Conservation (phyloP, 2,797 vertebrate genomes). For the Trachurus trachurus region DNA sequence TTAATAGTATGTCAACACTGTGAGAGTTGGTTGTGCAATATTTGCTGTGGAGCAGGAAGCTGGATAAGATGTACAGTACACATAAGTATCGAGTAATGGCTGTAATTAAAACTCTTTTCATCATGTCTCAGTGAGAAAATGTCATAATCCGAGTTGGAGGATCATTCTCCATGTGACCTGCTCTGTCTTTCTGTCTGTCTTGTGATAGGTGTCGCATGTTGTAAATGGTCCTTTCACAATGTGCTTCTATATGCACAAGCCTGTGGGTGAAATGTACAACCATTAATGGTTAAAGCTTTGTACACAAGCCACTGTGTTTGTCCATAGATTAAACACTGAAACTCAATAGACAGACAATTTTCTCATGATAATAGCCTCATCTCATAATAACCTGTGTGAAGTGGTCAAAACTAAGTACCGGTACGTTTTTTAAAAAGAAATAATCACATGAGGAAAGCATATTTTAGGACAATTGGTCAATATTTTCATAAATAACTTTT, state of each 20-base stretch:
- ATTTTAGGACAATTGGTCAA: background rate
- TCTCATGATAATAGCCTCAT: slow-evolving; percentile 6
- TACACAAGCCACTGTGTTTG: slow-evolving; percentile 19
- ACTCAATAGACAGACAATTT: background rate
- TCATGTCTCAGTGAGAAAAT: background rate
- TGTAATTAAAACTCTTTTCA: slow-evolving; percentile 21
- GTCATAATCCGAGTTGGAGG: background rate
- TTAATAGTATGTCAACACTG: slow-evolving; percentile 69
- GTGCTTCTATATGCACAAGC: background rate
- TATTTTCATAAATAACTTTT: background rate
- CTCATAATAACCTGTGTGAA: background rate
- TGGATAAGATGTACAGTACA: slow-evolving; percentile 39
- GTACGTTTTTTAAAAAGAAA: background rate
- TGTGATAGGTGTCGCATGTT: background rate
- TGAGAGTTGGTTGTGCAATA: slow-evolving; percentile 53
- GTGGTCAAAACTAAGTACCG: background rate
- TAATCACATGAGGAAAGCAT: no score
- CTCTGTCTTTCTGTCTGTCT: background rate
- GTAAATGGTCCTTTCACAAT: slow-evolving; percentile 2
- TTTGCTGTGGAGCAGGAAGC: slow-evolving; percentile 60
- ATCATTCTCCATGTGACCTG: background rate
- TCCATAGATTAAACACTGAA: background rate
- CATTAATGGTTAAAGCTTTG: slow-evolving; percentile 19
- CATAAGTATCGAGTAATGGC: background rate
- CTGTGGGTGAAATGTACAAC: slow-evolving; percentile 33